A percentile compares a stretch with the other conserved stretches of the same genome.
These are phyloP conservation scores for Nomada lathburiana DNA, from an alignment of 2,888 invertebrate genomes.

Conservation along the genomic window DNA sequence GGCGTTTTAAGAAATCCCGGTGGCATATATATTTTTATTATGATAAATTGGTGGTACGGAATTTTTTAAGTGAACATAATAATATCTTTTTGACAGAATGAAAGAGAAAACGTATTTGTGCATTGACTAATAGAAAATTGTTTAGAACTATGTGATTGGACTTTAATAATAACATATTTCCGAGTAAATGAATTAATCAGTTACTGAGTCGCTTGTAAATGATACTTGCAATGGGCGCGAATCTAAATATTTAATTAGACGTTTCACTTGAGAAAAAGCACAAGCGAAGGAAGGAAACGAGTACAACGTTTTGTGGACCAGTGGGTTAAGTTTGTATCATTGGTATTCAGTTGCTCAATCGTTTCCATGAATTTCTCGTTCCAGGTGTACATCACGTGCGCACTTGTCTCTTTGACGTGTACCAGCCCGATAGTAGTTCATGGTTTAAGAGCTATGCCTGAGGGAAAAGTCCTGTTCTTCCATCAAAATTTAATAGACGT, in stretches of 20 bases:
- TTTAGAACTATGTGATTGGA: background rate
- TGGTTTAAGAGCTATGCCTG: background rate
- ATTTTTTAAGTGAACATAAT: background rate
- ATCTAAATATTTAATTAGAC: background rate
- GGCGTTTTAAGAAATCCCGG: background rate
- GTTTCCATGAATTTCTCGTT: constrained; percentile 34
- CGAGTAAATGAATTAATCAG: background rate
- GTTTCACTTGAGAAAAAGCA: background rate
- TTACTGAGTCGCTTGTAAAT: background rate
- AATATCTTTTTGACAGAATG: no score
- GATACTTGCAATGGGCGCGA: background rate
- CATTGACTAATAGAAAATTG: background rate
- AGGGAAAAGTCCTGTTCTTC: background rate
- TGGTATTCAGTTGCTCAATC: constrained; percentile 24
- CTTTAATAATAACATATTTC: background rate
- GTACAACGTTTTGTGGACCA: constrained; percentile 26
- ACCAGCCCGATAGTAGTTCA: background rate
- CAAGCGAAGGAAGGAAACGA: background rate
- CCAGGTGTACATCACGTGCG: background rate
- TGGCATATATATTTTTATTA: background rate
- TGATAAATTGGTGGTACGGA: background rate
- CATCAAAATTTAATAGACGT: background rate
- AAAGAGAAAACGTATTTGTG: no score
- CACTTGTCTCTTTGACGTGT: constrained; percentile 19
- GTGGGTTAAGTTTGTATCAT: constrained; percentile 36